phyloP scores from a whole-genome alignment of 2,113 vertebrate genomes.

The Amblyornis subalaris region DNA sequence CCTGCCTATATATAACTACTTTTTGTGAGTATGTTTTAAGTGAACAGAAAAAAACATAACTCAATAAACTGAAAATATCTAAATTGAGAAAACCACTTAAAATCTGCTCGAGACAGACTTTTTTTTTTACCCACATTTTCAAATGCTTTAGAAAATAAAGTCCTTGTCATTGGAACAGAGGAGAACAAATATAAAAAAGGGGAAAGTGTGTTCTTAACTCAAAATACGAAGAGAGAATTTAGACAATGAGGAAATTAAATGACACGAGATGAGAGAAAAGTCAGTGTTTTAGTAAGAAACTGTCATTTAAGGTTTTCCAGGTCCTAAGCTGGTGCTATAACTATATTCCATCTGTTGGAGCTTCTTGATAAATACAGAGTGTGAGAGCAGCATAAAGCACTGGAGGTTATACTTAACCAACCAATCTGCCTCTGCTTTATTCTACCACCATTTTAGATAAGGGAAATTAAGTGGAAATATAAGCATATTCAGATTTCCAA shows the following conservation, averaged over 20 bases:
- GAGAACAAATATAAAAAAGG: not conserved
- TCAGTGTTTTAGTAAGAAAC: not conserved
- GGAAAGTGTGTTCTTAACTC: not conserved
- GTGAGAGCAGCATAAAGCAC: not conserved
- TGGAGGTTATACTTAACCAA: not conserved
- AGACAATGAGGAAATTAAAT: not conserved
- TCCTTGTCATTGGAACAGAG: not conserved
- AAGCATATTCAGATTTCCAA: slow-evolving; percentile 5
- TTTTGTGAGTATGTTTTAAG: not conserved
- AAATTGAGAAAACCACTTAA: not conserved
- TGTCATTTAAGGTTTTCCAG: not conserved
- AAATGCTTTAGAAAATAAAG: not conserved
- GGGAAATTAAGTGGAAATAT: not conserved
- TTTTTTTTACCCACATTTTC: not conserved
- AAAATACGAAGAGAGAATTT: not conserved
- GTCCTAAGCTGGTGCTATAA: not conserved
- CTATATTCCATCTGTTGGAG: not conserved
- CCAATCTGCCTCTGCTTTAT: not conserved
- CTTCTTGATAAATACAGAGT: not conserved
- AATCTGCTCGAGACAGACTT: not conserved
- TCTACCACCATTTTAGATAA: not conserved
- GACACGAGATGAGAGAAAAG: not conserved
- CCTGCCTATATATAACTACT: not conserved
- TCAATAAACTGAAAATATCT: not conserved
- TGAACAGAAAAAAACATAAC: not conserved